Base-by-base conservation (phyloP, 1,140 invertebrate species). In the Hypsibius dujardini region DNA sequence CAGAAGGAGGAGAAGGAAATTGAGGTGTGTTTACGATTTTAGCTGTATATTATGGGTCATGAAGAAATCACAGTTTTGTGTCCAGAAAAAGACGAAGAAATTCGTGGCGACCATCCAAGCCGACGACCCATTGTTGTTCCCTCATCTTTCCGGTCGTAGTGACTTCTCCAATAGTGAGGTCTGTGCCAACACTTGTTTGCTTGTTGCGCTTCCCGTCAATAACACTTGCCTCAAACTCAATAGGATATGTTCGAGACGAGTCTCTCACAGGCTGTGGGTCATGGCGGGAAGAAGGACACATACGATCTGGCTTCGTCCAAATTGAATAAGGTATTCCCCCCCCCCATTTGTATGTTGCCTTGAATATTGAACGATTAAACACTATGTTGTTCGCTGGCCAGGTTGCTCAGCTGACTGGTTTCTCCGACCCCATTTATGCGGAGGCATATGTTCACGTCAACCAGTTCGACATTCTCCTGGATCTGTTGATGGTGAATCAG, bases 361-460 rank as follows among this genome's bases (percentile, higher is more conserved):
- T n/a, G n/a, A n/a, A n/a, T n/a, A n/a, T n/a, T n/a, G n/a, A n/a
- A n/a, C n/a, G n/a, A n/a, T n/a, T n/a, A n/a, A n/a, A n/a, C n/a
- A n/a, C n/a, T n/a, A n/a, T n/a, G n/a, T n/a, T n/a, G n/a, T n/a
- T n/a, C n/a, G n/a, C n/a, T n/a, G n/a, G n/a, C n/a, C 77, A 84
- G 81, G 92, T 97, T 42, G 95, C 92, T n/a, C 95, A 99, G 79
- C 83, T 99, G 73, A 97, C 95, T n/a, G 96, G 95, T 40, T 97
- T 98, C 81, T 96, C 92, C 0, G 96, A 99, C 83, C 95, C 96
- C 0, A 92, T 99, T 59, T 99, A 99, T 80, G 90, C 95, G 12
- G 96, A 99, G 82, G 95, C 95, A 42, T 94, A 98, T 78, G 95
- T 99, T 0, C 89, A 98, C 79, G 95, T 99, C 70, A 98, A 98